Conservation (phyloP, 2,797 vertebrate genomes). For the Sebastes cheni region DNA sequence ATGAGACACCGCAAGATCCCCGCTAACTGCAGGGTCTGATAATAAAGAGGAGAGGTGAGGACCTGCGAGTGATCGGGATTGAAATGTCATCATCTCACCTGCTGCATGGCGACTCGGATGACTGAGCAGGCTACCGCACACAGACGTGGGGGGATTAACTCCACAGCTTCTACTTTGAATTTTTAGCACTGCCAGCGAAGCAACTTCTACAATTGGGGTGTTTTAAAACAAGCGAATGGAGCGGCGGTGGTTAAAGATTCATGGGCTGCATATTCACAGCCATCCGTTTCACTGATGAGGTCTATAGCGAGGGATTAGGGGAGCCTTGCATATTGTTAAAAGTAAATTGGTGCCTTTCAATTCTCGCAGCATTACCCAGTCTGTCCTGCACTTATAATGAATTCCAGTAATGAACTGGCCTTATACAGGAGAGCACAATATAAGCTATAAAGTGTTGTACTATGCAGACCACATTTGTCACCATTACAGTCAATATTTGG, state of each 20-base stretch:
- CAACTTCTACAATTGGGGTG: conserved; percentile 29
- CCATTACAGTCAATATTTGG: conserved; percentile 74
- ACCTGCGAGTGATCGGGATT: not conserved
- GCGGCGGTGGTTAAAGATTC: conserved; percentile 61
- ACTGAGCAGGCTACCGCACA: conserved; percentile 11
- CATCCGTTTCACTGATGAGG: conserved; percentile 64
- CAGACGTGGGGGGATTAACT: conserved; percentile 34
- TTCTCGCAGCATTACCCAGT: conserved; percentile 50
- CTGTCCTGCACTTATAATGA: conserved; percentile 67
- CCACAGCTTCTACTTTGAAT: conserved; percentile 12
- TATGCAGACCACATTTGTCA: conserved; percentile 66
- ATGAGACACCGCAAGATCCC: conserved; percentile 30
- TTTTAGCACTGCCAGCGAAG: conserved; percentile 46
- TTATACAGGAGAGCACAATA: conserved; percentile 42
- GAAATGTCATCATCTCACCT: conserved; percentile 31
- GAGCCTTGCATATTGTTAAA: conserved; percentile 65
- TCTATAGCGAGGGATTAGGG: conserved; percentile 54
- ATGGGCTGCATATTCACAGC: conserved; percentile 46
- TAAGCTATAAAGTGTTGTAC: conserved; percentile 59
- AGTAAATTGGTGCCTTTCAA: conserved; percentile 73
- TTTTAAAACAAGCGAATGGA: conserved; percentile 49
- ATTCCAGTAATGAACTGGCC: conserved; percentile 65
- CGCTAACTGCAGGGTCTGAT: conserved; percentile 8
- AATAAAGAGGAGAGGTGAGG: not conserved
- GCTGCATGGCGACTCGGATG: conserved; percentile 38